A percentile compares a stretch with the other conserved stretches of the same genome.
phyloP scores from a whole-genome alignment of 2,113 vertebrate genomes.

The Columba janthina region DNA sequence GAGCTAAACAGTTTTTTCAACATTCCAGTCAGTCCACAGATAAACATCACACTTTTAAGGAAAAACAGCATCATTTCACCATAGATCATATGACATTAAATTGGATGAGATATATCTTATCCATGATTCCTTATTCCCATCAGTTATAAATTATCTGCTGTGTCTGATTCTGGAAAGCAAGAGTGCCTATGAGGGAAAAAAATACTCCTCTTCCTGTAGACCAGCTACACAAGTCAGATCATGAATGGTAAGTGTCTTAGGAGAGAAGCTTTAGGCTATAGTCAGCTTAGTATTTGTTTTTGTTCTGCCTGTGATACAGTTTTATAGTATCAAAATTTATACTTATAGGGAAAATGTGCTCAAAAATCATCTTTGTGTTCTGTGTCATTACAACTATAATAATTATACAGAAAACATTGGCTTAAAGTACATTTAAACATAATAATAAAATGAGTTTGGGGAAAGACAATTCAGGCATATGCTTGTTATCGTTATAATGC shows the following conservation, averaged over 20 bases:
- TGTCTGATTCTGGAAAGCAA: neutral
- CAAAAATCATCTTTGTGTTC: neutral
- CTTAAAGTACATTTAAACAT: neutral
- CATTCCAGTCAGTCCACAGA: neutral
- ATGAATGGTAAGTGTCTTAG: fast-evolving
- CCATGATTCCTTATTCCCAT: neutral
- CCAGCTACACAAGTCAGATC: neutral
- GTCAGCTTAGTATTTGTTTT: neutral
- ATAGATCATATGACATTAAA: neutral
- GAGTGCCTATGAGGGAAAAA: neutral
- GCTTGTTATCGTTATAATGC: neutral
- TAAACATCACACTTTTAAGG: neutral
- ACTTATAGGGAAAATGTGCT: neutral
- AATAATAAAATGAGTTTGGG: neutral
- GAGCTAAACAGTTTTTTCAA: neutral
- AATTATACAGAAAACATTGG: neutral
- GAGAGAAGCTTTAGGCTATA: neutral
- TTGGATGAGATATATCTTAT: neutral
- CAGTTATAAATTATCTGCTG: neutral
- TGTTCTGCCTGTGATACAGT: neutral
- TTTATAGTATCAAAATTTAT: neutral
- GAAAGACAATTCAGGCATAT: neutral
- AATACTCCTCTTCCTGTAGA: neutral
- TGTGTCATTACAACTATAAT: neutral
- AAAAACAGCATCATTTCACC: neutral